Evolutionary conservation across 2,113 vertebrate species (phyloP).

Genomic region (Emydura subglobosa): DNA sequence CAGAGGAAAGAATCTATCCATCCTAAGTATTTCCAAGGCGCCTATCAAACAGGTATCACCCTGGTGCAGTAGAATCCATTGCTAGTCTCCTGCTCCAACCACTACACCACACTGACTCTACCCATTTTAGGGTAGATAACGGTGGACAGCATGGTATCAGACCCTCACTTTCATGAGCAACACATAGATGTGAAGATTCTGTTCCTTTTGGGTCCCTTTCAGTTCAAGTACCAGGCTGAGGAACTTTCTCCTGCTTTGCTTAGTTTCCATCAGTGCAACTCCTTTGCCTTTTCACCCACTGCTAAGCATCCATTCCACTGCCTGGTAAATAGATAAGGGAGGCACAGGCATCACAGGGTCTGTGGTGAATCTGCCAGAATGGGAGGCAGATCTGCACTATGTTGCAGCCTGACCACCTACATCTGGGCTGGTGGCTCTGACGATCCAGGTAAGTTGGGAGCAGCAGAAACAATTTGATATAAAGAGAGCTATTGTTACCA

Average conservation of each 20-base stretch:
- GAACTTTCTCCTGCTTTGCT: not conserved
- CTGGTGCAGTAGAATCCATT: not conserved
- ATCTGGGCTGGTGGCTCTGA: not conserved
- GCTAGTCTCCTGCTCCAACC: not conserved
- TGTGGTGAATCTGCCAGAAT: not conserved
- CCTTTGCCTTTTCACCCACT: not conserved
- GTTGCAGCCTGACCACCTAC: not conserved
- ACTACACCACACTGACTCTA: accelerated
- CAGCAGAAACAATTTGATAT: not conserved
- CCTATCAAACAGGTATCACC: not conserved
- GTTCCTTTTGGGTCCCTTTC: not conserved
- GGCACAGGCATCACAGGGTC: not conserved
- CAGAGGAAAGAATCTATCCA: not conserved
- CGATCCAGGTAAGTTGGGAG: not conserved
- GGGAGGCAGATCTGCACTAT: not conserved
- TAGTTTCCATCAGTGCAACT: not conserved
- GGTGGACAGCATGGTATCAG: not conserved
- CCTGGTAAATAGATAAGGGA: not conserved
- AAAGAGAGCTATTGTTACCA: not conserved
- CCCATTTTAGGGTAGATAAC: not conserved
- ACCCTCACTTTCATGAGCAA: not conserved
- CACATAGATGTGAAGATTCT: not conserved
- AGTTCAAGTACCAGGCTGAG: not conserved
- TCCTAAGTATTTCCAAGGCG: not conserved
- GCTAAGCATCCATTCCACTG: not conserved